Evolutionary conservation across 2,113 vertebrate species (phyloP), one percentile per base, ranked within the genome.

Genomic region (Neomonachus schauinslandi): DNA sequence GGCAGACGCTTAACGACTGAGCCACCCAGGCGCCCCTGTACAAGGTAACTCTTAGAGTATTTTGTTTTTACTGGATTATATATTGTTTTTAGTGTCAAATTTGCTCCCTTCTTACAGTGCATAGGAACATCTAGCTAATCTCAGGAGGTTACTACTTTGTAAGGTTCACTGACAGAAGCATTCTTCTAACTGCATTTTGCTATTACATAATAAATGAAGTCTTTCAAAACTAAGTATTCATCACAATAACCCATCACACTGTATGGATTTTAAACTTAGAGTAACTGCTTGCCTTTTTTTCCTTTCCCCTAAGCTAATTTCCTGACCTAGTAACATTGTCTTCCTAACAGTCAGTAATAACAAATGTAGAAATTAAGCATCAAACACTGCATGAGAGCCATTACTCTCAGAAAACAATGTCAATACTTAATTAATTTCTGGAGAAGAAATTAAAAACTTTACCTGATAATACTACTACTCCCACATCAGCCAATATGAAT

Each of bases 201-300:
- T 89, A 49, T 81, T 88, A 92, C 59, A 97, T 94, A 92, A 94
- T 97, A 83, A 94, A 97, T 94, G 79, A 96, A 72, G 93, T 51
- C 63, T 89, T 76, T 95, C 24, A 42, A 95, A 96, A 86, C 87
- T 59, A 74, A 57, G 42, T 53, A 85, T 71, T 92, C 88, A 51
- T 63, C 59, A 91, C 46, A n/a, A 67, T 77, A 76, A 95, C 39
- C 24, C 65, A 86, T 71, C 42, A 77, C 8, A 31, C 51, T 31
- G 28, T 28, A 55, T n/a, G 51, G 80, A 77, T 92, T 89, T 94
- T 76, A 76, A 76, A 42, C 72, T 61, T 36, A 71, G 51, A 86
- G 14, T 63, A 63, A 57, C n/a, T 28, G 26, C 42, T 69, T 42
- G 55, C 31, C 39, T 65, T 85, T 55, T 42, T 83, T 51, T 49